phyloP scores from a whole-genome alignment of 2,888 invertebrate genomes.

The Ryuthela nishihirai region DNA sequence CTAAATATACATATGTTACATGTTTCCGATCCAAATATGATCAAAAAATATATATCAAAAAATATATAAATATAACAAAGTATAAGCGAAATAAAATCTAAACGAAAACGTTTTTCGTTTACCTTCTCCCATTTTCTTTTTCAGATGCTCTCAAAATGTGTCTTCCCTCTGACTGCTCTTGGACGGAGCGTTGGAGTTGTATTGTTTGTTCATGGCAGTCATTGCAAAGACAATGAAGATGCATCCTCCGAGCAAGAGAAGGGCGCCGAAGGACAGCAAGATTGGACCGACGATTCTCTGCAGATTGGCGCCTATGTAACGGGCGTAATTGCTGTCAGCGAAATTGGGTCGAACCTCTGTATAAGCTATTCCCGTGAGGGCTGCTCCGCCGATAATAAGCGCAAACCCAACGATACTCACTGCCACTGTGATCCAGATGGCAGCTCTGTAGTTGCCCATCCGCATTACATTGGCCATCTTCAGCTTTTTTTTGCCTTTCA shows the following conservation, averaged over 20 bases:
- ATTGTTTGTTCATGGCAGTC: slow-evolving; percentile 12
- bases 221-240: slow-evolving; percentile 36
- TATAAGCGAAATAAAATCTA: no score
- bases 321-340: slow-evolving; percentile 42
- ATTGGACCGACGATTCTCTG: slow-evolving; percentile 42
- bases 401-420: slow-evolving; percentile 37
- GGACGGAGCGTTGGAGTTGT: slow-evolving; percentile 1
- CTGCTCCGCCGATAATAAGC: slow-evolving; percentile 41
- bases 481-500: no score
- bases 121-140: no score
- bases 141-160: slow-evolving; percentile 3
- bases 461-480: slow-evolving; percentile 24
- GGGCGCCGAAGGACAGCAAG: slow-evolving; percentile 35
- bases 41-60: no score
- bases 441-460: slow-evolving; percentile 37
- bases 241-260: slow-evolving; percentile 39
- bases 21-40: no score
- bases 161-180: slow-evolving; percentile 5
- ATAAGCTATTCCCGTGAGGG: slow-evolving; percentile 41
- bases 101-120: no score
- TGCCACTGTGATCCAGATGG: slow-evolving; percentile 37
- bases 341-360: slow-evolving; percentile 43
- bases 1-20: no score
- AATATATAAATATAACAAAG: no score
- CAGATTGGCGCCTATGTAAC: slow-evolving; percentile 42